Evolutionary conservation across 2,888 invertebrate genomes (phyloP), one percentile per base, ranked within the genome.

Genomic region (Rhagophthalmus giganteus): DNA sequence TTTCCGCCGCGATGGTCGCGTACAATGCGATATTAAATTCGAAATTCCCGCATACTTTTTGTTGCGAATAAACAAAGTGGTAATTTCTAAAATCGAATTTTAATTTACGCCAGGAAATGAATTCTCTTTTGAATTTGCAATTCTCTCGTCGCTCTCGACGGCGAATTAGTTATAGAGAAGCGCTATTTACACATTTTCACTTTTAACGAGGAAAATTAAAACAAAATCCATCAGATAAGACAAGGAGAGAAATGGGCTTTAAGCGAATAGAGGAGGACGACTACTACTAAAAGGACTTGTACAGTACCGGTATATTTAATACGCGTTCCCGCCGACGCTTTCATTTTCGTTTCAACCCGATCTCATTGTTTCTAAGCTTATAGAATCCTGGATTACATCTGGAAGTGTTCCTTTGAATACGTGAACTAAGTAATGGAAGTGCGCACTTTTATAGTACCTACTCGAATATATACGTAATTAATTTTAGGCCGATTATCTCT

Each of bases 41-140:
- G 13, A 41, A 31, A 41, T 31, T 20, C n/a, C n/a, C 14, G 32
- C 15, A 32, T 13, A 26, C 41, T 26, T 30, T 27, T 39, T 28
- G 28, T 30, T 30, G 8, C 39, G 20, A 16, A 39, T 28, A 14
- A 5, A 26, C 12, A 35, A 35, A 27, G 33, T 10, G 28, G n/a
- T 32, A 53, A 41, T 37, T 41, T 47, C 26, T 10, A 12, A 47
- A 40, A 46, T 41, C 46, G 20, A 52, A 47, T 33, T 47, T 46
- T 53, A 46, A 53, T 53, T 53, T 47, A 47, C 37, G 35, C 47
- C 46, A 46, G 52, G 52, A 53, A 53, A 53, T 53, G 52, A 40
- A 41, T 35, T 53, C 41, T 42, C 41, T 27, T 47, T 47, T 47
- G 37, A 46, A 53, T 53, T 53, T 42, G 47, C 40, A 52, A 46